phyloP scores from a whole-genome alignment of 2,113 vertebrate genomes.

The Australoheros scitulus region DNA sequence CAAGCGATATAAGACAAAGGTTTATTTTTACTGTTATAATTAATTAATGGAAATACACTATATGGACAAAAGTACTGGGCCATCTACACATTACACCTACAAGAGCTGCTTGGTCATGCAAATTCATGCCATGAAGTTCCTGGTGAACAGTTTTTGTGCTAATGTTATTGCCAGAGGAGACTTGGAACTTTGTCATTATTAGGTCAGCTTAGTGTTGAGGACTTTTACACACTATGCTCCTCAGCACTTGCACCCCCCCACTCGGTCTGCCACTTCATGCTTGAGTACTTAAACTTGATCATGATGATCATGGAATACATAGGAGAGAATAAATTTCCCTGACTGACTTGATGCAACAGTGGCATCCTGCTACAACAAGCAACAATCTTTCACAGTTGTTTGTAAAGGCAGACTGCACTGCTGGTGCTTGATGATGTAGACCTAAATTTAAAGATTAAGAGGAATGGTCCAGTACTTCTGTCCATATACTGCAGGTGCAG shows the following conservation, averaged over 20 bases:
- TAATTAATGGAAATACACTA: background rate
- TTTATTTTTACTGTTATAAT: background rate
- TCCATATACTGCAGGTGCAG: background rate
- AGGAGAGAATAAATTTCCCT: background rate
- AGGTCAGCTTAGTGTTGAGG: too few species aligned
- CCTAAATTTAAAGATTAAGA: background rate
- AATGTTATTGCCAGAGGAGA: background rate
- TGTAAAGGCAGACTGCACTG: background rate
- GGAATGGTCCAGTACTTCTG: background rate
- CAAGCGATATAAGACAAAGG: background rate
- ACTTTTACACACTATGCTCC: too few species aligned
- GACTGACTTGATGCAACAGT: background rate
- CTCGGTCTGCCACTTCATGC: too few species aligned
- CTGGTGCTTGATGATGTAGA: background rate
- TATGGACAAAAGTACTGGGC: background rate
- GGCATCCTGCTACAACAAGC: background rate
- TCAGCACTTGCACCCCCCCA: too few species aligned
- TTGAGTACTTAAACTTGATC: too few species aligned
- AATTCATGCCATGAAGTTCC: background rate
- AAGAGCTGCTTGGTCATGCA: background rate
- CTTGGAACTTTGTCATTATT: background rate
- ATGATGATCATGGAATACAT: background rate
- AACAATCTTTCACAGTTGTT: background rate
- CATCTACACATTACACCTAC: background rate
- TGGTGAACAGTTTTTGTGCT: background rate